phyloP scores from a whole-genome alignment of 92 coral and sea anemone species.

The Diadumene lineata region DNA sequence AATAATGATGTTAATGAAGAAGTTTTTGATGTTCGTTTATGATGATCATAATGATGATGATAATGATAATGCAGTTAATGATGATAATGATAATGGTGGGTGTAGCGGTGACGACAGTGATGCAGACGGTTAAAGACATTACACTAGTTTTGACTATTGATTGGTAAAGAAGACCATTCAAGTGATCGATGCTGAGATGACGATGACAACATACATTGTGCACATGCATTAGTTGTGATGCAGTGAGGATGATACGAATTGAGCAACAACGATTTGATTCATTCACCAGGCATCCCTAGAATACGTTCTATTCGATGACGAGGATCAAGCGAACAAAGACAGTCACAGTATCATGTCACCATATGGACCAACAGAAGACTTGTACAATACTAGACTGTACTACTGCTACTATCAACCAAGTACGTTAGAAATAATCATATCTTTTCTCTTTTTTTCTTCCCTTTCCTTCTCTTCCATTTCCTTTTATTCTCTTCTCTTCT shows the following conservation, averaged over 20 bases:
- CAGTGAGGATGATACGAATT: not conserved
- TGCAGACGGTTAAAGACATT: not conserved
- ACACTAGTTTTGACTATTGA: no score
- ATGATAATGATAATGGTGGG: not conserved
- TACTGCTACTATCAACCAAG: constrained; percentile 82
- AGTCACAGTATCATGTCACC: constrained; percentile 58
- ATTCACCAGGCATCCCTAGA: constrained; percentile 57
- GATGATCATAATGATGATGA: not conserved
- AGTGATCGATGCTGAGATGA: not conserved
- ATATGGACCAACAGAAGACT: constrained; percentile 65
- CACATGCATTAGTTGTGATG: no score
- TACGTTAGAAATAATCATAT: no score
- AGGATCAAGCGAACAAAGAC: constrained; percentile 74
- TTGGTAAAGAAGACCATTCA: no score
- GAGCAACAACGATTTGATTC: not conserved
- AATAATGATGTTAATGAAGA: not conserved
- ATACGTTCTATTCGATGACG: constrained; percentile 81
- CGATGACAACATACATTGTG: no score
- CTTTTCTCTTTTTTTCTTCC: no score
- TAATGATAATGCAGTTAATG: not conserved
- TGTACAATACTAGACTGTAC: constrained; percentile 73
- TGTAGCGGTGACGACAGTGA: not conserved
- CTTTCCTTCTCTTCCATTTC: no score
- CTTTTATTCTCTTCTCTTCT: no score
- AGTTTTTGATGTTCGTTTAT: not conserved